These are phyloP conservation scores for Brachionus koreanus DNA, from an alignment of 1,140 invertebrate genomes.

Conservation along the genomic window DNA sequence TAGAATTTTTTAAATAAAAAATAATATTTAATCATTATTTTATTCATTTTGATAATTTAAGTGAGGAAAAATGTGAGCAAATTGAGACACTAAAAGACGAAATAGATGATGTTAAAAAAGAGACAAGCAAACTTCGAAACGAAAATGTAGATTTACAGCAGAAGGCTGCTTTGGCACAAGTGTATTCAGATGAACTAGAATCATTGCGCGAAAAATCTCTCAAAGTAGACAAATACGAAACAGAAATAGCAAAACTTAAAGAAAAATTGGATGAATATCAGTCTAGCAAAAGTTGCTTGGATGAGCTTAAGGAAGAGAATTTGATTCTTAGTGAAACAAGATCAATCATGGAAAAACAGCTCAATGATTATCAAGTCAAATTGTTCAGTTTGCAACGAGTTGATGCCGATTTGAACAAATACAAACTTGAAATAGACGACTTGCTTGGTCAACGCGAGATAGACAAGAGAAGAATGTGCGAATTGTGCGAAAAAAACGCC, in stretches of 20 bases:
- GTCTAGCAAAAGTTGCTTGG: neutral
- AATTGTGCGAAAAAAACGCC: slow-evolving; percentile 41
- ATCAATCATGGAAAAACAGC: slow-evolving; percentile 33
- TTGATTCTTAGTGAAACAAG: slow-evolving; percentile 32
- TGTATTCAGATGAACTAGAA: slow-evolving; percentile 40
- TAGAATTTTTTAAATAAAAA: no score
- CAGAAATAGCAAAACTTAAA: slow-evolving; percentile 19
- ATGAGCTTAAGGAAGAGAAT: slow-evolving; percentile 40
- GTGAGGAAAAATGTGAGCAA: slow-evolving; percentile 43
- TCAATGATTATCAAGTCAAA: slow-evolving; percentile 25
- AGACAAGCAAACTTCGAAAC: slow-evolving; percentile 13
- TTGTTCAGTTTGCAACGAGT: slow-evolving; percentile 8
- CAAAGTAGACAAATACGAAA: slow-evolving; percentile 14
- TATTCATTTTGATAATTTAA: neutral
- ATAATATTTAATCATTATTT: no score
- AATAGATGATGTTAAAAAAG: slow-evolving; percentile 25
- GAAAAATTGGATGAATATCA: slow-evolving; percentile 20
- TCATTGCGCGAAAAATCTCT: slow-evolving; percentile 26
- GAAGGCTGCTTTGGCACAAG: slow-evolving; percentile 5
- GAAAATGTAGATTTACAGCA: slow-evolving; percentile 42
- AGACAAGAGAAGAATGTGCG: slow-evolving; percentile 24
- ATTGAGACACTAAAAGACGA: slow-evolving; percentile 28
- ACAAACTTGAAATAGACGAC: slow-evolving; percentile 37
- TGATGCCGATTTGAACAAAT: slow-evolving; percentile 33
- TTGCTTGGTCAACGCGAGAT: neutral